phyloP scores from a whole-genome alignment of 2,797 vertebrate genomes.

The Poeciliopsis infans region DNA sequence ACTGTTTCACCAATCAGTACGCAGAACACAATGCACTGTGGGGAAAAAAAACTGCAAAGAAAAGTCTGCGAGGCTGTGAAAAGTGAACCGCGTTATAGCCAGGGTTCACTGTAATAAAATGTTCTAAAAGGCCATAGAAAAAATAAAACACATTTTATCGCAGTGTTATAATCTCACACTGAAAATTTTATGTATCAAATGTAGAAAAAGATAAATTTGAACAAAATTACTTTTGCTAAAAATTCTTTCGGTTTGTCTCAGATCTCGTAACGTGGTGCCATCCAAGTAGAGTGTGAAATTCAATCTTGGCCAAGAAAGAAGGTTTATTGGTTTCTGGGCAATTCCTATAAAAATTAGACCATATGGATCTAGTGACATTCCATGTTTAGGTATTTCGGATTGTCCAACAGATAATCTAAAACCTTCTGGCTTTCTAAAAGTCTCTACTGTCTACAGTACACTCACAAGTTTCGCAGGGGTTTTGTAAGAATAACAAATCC shows the following conservation, averaged over 20 bases:
- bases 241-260: background rate
- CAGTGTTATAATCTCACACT: background rate
- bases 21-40: no score
- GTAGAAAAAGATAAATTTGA: background rate
- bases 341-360: background rate
- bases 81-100: no score
- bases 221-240: background rate
- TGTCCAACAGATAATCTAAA: background rate
- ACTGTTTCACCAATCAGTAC: no score
- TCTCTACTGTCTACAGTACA: background rate
- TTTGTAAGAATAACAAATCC: background rate
- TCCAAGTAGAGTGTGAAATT: background rate
- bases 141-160: background rate
- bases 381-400: background rate
- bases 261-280: background rate
- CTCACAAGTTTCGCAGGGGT: background rate
- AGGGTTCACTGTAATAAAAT: background rate
- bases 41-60: no score
- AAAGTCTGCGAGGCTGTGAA: no score
- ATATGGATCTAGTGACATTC: background rate
- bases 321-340: background rate
- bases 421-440: background rate
- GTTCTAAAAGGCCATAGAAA: background rate
- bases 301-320: background rate
- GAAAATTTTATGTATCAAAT: background rate